Evolutionary conservation across 2,797 vertebrate species (phyloP).

Genomic region (Anas acuta): DNA sequence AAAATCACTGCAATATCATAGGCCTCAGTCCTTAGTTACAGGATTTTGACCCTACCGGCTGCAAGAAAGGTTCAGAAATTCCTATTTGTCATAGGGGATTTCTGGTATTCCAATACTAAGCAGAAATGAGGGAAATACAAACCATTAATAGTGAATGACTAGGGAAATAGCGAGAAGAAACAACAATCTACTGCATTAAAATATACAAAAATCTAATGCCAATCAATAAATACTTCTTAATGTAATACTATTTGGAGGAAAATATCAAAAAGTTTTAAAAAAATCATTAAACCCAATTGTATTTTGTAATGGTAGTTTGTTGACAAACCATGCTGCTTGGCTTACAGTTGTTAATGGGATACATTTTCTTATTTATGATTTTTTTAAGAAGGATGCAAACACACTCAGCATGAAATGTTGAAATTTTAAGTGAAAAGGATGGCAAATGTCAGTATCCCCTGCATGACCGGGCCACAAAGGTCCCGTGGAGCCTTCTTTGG

Average conservation of each 20-base stretch:
- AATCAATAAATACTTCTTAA: not conserved
- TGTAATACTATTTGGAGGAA: not conserved
- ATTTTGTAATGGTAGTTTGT: not conserved
- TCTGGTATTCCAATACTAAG: not conserved
- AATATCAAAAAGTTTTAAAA: not conserved
- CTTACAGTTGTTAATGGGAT: not conserved
- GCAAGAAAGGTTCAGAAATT: not conserved
- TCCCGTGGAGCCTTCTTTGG: not conserved
- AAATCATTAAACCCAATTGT: not conserved
- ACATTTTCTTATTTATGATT: not conserved
- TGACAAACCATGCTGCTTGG: not conserved
- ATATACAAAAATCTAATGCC: not conserved
- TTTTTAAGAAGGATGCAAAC: not conserved
- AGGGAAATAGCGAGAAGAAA: not conserved
- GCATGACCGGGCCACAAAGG: rapidly evolving
- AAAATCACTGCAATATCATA: not conserved
- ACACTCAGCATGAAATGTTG: rapidly evolving
- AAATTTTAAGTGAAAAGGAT: not conserved
- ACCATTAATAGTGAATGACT: not conserved
- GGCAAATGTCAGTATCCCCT: not conserved
- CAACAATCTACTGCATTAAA: not conserved
- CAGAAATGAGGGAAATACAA: not conserved
- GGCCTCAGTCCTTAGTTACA: not conserved
- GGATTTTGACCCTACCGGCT: not conserved
- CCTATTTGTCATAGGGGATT: not conserved